Conservation (phyloP, 2,797 vertebrate species). For the Iguana delicatissima region DNA sequence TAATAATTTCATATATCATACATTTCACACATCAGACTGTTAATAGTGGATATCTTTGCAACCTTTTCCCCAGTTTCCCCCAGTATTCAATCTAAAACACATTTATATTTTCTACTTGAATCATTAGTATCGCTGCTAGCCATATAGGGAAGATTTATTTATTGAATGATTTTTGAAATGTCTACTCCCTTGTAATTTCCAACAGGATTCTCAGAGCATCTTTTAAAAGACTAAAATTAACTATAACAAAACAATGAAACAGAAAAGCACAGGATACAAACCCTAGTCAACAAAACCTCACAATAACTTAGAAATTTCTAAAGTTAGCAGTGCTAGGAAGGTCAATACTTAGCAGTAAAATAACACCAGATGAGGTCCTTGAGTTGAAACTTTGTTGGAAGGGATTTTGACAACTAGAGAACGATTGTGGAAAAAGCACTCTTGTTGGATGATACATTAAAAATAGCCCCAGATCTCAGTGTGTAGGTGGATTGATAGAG, state of each 20-base stretch:
- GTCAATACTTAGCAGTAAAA: neutral
- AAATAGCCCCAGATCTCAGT: neutral
- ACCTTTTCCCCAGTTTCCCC: neutral
- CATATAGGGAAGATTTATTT: neutral
- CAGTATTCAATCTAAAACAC: neutral
- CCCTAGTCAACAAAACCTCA: neutral
- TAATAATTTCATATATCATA: no score
- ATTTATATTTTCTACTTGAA: neutral
- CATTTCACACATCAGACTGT: neutral
- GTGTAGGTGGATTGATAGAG: neutral
- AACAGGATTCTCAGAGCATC: neutral
- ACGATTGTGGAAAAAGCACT: neutral
- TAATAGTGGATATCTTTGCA: no score
- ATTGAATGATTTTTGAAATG: neutral
- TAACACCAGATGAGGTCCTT: neutral
- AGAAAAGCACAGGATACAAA: neutral
- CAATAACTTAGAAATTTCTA: neutral
- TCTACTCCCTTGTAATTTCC: neutral
- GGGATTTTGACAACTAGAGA: neutral
- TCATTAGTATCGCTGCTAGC: no score
- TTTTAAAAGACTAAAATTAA: neutral
- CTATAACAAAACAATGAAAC: neutral
- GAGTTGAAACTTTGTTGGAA: neutral
- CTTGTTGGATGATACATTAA: neutral
- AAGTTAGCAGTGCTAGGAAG: neutral